Evolutionary conservation across 2,113 vertebrate species (phyloP), one percentile per base, ranked within the genome.

Genomic region (Amia ocellicauda): DNA sequence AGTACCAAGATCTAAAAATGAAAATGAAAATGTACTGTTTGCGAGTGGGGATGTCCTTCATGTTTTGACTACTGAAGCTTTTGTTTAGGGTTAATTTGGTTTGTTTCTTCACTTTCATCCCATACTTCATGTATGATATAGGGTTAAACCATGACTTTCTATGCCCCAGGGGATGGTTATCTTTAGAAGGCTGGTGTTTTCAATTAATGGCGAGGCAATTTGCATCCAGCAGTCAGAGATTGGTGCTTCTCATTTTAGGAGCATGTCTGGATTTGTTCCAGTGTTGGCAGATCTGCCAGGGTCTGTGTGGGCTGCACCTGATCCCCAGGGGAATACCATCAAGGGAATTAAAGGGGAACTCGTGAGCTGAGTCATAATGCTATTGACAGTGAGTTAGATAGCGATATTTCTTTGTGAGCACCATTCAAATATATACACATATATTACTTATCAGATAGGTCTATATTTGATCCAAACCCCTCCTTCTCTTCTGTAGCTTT

Each of bases 311-410:
- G 43, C 13, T 66, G 66, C 49, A 56, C 72, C 27, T 49, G 45
- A 51, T 74, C 72, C 62, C 66, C 40, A 43, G 73, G 31, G 64
- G 69, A 70, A 68, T 60, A 68, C 73, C 79, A 67, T 58, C 62
- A 71, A 73, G 76, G 73, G 55, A 52, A 65, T 71, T 76, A 63
- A 63, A 66, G 75, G 66, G 69, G 52, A 58, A 19, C 47, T 43
- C 8, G 11, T 60, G 67, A 78, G 76, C 75, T 74, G 81, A 85
- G 76, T 83, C 79, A 79, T 64, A 70, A 64, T 47, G 43, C 43
- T 13, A 4, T 47, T 14, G 13, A 3, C 43, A 16, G 9, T 47
- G 43, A n/a, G n/a, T n/a, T n/a, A n/a, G n/a, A n/a, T 47, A n/a
- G 43, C 13, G 3, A 47, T 7, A 7, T n/a, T 47, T 17, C 17